These are phyloP conservation scores for Ambastaia sidthimunki DNA, from an alignment of 2,797 vertebrate species.

Conservation along the genomic window DNA sequence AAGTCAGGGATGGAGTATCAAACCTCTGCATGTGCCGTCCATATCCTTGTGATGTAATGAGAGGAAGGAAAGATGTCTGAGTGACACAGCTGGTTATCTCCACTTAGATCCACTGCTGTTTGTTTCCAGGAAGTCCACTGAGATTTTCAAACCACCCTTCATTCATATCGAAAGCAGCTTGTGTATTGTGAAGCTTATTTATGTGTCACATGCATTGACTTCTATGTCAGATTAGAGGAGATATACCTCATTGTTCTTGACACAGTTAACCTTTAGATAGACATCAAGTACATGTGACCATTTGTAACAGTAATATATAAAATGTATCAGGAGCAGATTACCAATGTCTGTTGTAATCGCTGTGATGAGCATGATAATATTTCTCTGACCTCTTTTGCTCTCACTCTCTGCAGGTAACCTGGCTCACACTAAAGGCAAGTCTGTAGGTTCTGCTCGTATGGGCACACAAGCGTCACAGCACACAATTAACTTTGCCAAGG, in stretches of 20 bases:
- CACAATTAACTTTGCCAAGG: slow-evolving; percentile 85
- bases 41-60: slow-evolving; percentile 31
- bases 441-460: slow-evolving; percentile 76
- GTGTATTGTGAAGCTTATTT: slow-evolving; percentile 9
- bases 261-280: slow-evolving; percentile 13
- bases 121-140: slow-evolving; percentile 21
- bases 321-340: not conserved
- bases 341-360: not conserved
- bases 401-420: slow-evolving; percentile 83
- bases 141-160: slow-evolving; percentile 8
- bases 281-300: slow-evolving; percentile 10
- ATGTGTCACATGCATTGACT: slow-evolving; percentile 4
- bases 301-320: no score
- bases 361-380: not conserved
- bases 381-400: not conserved
- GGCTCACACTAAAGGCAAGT: slow-evolving; percentile 91
- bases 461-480: slow-evolving; percentile 81
- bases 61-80: slow-evolving; percentile 30
- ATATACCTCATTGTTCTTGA: slow-evolving; percentile 15
- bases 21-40: not conserved
- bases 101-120: not conserved
- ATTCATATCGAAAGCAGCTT: slow-evolving; percentile 1
- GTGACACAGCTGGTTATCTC: slow-evolving; percentile 26
- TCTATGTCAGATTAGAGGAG: not conserved
- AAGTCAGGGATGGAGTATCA: not conserved